Evolutionary conservation across 2,888 invertebrate species (phyloP), one percentile per base, ranked within the genome.

Genomic region (Labia minor): DNA sequence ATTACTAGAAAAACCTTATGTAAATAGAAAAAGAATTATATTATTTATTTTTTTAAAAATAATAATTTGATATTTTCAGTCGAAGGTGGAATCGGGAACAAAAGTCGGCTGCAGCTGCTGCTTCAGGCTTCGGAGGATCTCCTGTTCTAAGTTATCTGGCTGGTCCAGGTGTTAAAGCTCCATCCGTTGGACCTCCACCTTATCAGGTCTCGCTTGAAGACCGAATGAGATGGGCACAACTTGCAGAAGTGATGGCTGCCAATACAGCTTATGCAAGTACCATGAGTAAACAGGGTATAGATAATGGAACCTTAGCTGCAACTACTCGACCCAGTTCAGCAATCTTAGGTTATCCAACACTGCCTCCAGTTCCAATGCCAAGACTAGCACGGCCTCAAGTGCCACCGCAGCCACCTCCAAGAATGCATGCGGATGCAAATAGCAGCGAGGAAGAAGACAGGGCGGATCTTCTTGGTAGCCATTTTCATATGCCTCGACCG

Each of bases 11-110:
- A n/a, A n/a, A n/a, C n/a, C n/a, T n/a, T n/a, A n/a, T n/a, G n/a
- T n/a, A n/a, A n/a, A n/a, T n/a, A n/a, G n/a, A n/a, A n/a, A n/a
- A n/a, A n/a, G n/a, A n/a, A n/a, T n/a, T n/a, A n/a, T n/a, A n/a
- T n/a, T n/a, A n/a, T n/a, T n/a, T n/a, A n/a, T n/a, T n/a, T n/a
- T n/a, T n/a, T n/a, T n/a, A n/a, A n/a, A n/a, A n/a, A n/a, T n/a
- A n/a, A n/a, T n/a, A n/a, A n/a, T n/a, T 1, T 19, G 19, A 19
- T 20, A 10, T 18, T 20, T 77, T 0, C 77, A 91, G 94, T 72
- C 90, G 93, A 63, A 85, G 90, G 72, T 95, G 94, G 94, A 92
- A 89, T 64, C 84, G 89, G 1, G 92, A 94, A 73, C 92, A 93
- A 75, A 94, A 93, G 75, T 85, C 86, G 67, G 85, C 84, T 0